phyloP scores from a whole-genome alignment of 2,797 vertebrate species.

The Mormyrops boulengeri region DNA sequence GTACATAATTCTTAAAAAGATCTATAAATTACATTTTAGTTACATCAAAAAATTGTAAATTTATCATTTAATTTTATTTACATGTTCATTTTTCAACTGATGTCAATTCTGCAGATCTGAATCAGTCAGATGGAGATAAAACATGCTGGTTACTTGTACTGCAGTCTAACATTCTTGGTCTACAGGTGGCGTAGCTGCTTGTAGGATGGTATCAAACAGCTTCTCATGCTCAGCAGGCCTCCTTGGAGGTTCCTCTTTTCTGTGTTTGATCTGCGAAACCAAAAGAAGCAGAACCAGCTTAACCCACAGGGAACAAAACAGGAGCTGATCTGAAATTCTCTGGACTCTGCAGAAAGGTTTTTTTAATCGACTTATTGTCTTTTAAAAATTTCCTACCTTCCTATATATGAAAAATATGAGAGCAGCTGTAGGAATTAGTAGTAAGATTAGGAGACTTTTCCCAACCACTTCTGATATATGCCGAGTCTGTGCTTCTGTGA shows the following conservation, averaged over 20 bases:
- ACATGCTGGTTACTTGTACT: constrained; percentile 7
- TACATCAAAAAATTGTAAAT: not conserved
- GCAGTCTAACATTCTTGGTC: not conserved
- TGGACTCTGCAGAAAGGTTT: not conserved
- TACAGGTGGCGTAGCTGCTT: not conserved
- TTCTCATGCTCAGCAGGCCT: not conserved
- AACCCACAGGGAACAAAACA: not conserved
- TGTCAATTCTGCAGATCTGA: not conserved
- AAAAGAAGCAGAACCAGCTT: not conserved
- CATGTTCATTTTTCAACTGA: not conserved
- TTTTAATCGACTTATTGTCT: not conserved
- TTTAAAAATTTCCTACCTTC: constrained; percentile 10
- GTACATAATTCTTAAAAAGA: not conserved
- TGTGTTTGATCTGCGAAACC: constrained; percentile 5
- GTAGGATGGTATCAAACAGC: not conserved
- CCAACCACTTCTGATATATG: not conserved
- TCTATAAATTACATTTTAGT: not conserved
- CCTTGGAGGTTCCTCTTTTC: not conserved
- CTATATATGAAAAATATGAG: constrained; percentile 1
- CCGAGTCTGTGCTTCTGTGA: not conserved
- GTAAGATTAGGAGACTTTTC: constrained; percentile 10
- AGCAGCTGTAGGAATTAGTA: constrained; percentile 13
- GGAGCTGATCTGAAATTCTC: not conserved
- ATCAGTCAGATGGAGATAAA: not conserved
- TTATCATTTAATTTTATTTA: not conserved